Percentiles rank a stretch among this genome's conserved stretches.
Evolutionary conservation across 2,113 vertebrate genomes (phyloP).

Genomic region (Varanus komodoensis): DNA sequence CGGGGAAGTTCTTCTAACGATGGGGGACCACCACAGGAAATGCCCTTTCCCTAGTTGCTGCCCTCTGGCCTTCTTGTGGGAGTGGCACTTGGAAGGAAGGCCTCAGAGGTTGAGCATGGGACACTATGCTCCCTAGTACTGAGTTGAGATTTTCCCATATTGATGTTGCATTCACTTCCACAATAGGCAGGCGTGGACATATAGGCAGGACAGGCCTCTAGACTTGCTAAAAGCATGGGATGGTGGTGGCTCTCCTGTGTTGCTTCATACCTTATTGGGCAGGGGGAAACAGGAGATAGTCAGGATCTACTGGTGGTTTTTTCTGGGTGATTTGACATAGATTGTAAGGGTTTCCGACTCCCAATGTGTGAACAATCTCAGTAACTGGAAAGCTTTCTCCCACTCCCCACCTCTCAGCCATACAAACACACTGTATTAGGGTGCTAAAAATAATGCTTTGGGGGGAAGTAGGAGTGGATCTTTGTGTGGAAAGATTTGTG

Average conservation of each 20-base stretch:
- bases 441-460: no score
- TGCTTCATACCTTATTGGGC: background rate
- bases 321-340: background rate
- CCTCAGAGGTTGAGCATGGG: no score
- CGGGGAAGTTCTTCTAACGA: no score
- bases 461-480: background rate
- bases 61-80: no score
- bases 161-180: background rate
- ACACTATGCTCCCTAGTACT: no score
- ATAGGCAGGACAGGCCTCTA: background rate
- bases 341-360: background rate
- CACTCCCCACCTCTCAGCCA: no score
- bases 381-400: background rate
- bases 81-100: no score
- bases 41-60: no score
- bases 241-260: background rate
- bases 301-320: no score
- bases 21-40: no score
- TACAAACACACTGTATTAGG: no score
- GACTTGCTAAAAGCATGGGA: background rate
- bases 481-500: background rate
- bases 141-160: no score
- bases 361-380: background rate
- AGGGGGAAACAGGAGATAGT: background rate
- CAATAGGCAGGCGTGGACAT: background rate